Evolutionary conservation across 2,888 invertebrate species (phyloP).

Genomic region (Imbricaverruca yamaguchii): DNA sequence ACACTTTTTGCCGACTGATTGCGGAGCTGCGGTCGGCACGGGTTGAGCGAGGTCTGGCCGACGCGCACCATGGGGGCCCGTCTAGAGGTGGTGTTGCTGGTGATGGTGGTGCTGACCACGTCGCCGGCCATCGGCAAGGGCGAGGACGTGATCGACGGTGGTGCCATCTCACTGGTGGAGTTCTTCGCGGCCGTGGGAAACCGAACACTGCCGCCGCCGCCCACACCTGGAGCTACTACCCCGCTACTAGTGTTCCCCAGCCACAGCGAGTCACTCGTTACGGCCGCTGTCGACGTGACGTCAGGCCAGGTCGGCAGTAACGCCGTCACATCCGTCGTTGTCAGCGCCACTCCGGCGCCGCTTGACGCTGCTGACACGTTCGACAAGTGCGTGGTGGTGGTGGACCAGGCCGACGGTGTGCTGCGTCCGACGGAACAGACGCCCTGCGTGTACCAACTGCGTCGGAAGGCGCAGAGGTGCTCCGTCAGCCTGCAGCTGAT

Average conservation of each 20-base stretch:
- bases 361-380: neutral
- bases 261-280: neutral
- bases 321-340: neutral
- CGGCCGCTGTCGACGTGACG: neutral
- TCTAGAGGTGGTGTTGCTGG: neutral
- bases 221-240: neutral
- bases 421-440: neutral
- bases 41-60: neutral
- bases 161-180: neutral
- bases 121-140: neutral
- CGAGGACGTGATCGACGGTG: neutral
- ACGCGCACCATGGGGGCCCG: neutral
- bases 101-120: neutral
- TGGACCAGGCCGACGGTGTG: neutral
- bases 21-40: neutral
- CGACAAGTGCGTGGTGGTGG: neutral
- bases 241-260: neutral
- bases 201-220: neutral
- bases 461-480: neutral
- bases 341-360: too few relatives aligned
- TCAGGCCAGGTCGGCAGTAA: neutral
- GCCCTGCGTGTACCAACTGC: neutral
- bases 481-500: neutral
- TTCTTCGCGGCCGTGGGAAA: slow-evolving; percentile 3
- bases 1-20: neutral